Base-by-base conservation (phyloP, 2,888 invertebrate species). In the Parnassius apollo region DNA sequence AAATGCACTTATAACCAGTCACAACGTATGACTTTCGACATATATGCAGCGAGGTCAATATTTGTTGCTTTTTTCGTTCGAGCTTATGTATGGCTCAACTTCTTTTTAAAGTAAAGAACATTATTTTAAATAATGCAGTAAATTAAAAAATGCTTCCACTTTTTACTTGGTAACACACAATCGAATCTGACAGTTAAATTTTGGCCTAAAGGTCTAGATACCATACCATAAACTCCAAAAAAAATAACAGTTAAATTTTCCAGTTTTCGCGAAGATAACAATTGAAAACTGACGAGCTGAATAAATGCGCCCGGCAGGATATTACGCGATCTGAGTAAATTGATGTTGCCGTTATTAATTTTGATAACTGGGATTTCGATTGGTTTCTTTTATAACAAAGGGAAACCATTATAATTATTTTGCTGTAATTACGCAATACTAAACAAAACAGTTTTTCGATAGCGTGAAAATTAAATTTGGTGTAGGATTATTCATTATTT, bases 361-460 rank as follows among this genome's bases (percentile, higher is more conserved):
- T 87, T 88, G 88, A 88, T 89, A 90, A 88, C 89, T 88, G 90
- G 88, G 88, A 89, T 91, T 35, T 87, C 87, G 74, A 87, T 85
- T 87, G 84, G 89, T 88, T 88, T 90, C 89, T 89, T 90, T 88
- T 88, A 88, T 88, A 89, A 90, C 89, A 90, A 90, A 90, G 88
- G 88, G 87, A 89, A 90, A 83, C 85, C 86, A 85, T 87, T 77
- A 86, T 86, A 89, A 90, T 90, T 88, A 86, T 88, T 88, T 87
- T 81, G 82, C 75, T 77, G 83, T 81, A 81, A 80, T 86, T 85
- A 78, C 80, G 77, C 75, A 72, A 75, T 73, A 76, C 58, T 78
- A 82, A 74, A 35, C 57, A 22, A 56, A 56, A 10, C 82, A 83
- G 82, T 75, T 76, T 71, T 57, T 71, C 74, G 69, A 76, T 78